These are phyloP conservation scores for Oryzias melastigma DNA, from an alignment of 2,113 vertebrate species.

Conservation along the genomic window DNA sequence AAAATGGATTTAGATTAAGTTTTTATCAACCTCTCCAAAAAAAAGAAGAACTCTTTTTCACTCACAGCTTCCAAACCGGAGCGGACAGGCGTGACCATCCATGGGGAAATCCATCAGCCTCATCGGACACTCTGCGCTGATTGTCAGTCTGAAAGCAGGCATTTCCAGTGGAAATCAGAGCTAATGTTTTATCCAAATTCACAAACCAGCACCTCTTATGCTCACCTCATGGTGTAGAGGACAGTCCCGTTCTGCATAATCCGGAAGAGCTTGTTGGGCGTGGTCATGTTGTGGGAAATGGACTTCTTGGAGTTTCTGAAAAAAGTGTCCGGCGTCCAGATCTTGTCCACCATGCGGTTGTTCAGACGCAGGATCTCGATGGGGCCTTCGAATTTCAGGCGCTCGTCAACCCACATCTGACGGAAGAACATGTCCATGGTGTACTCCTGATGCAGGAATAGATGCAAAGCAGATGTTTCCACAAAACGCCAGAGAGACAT, in stretches of 20 bases:
- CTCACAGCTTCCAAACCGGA: constrained; percentile 83
- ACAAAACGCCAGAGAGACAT: constrained; percentile 6
- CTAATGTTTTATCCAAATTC: neutral
- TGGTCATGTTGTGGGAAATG: constrained; percentile 79
- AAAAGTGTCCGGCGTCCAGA: constrained; percentile 83
- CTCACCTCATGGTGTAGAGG: constrained; percentile 83
- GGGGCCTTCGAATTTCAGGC: constrained; percentile 77
- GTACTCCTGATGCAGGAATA: constrained; percentile 68
- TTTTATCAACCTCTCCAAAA: neutral
- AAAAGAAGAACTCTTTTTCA: constrained; percentile 6
- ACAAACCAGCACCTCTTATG: neutral
- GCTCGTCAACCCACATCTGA: constrained; percentile 83
- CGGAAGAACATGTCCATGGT: constrained; percentile 84
- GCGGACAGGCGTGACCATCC: constrained; percentile 81
- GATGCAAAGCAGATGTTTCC: neutral
- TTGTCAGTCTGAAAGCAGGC: constrained; percentile 70
- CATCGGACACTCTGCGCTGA: constrained; percentile 81
- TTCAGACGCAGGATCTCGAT: constrained; percentile 79
- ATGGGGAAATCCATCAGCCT: constrained; percentile 79
- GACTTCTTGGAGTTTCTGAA: constrained; percentile 80
- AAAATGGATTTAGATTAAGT: neutral
- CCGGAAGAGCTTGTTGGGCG: constrained; percentile 82
- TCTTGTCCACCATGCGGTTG: constrained; percentile 81
- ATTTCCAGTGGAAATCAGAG: neutral
- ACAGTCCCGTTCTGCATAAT: constrained; percentile 84